phyloP scores from a whole-genome alignment of 1,140 invertebrate genomes.

The Megathymus violae region DNA sequence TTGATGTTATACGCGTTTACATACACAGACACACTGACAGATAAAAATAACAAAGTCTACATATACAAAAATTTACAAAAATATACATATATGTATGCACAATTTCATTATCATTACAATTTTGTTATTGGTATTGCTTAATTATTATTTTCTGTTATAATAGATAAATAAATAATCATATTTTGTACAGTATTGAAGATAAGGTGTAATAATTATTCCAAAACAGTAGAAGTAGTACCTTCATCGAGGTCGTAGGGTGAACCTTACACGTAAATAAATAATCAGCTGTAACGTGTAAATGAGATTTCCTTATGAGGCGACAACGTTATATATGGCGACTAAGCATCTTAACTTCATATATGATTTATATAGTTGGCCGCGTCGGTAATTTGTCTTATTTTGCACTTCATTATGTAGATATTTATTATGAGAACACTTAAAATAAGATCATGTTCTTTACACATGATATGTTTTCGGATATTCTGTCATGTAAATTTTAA shows the following conservation, averaged over 20 bases:
- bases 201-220: neutral
- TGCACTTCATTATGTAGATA: neutral
- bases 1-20: no score
- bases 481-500: no score
- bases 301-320: neutral
- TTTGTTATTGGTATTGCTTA: no score
- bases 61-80: no score
- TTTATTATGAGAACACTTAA: neutral
- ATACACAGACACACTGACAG: no score
- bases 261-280: neutral
- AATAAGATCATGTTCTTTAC: neutral
- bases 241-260: neutral
- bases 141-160: no score
- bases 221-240: neutral
- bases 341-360: neutral
- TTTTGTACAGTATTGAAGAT: neutral
- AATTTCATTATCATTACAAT: no score
- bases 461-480: neutral
- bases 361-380: neutral
- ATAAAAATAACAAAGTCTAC: no score
- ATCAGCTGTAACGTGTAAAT: neutral
- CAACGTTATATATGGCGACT: neutral
- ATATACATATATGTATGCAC: no score
- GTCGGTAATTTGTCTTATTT: neutral
- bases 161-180: no score